Evolutionary conservation across 2,888 invertebrate species (phyloP).

Genomic region (Aphodius granarius): DNA sequence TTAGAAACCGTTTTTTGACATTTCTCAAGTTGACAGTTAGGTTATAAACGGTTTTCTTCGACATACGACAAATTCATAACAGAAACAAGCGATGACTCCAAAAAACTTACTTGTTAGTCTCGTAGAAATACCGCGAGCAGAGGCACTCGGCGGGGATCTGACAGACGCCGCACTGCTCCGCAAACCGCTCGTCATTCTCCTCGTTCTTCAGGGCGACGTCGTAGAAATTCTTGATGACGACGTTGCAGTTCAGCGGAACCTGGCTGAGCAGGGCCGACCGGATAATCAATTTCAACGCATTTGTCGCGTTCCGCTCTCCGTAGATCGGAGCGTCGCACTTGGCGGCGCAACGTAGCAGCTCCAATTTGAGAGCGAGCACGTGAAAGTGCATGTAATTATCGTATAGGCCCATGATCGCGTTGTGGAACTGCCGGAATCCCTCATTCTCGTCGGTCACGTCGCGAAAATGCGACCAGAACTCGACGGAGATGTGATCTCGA

Average conservation of each 20-base stretch:
- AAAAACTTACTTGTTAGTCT: constrained; percentile 68
- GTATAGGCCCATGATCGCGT: constrained; percentile 68
- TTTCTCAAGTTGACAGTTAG: too few species aligned
- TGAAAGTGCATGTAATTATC: constrained; percentile 60
- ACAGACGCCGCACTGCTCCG: constrained; percentile 73
- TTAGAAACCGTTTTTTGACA: too few species aligned
- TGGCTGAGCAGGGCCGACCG: constrained; percentile 70
- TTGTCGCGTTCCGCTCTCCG: constrained; percentile 58
- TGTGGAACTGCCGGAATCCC: constrained; percentile 67
- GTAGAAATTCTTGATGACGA: constrained; percentile 74
- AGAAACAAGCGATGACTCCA: too few species aligned
- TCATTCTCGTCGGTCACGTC: constrained; percentile 58
- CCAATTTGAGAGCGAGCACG: constrained; percentile 60
- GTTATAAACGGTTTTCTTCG: too few species aligned
- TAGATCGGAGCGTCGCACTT: constrained; percentile 56
- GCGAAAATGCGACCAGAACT: constrained; percentile 68
- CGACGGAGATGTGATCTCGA: constrained; percentile 62
- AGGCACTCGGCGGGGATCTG: constrained; percentile 61
- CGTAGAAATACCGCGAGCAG: constrained; percentile 69
- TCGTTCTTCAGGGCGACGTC: constrained; percentile 67
- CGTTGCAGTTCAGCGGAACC: constrained; percentile 68
- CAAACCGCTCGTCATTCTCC: constrained; percentile 41
- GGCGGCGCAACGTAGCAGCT: constrained; percentile 56
- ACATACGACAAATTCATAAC: too few species aligned
- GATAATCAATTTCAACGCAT: constrained; percentile 66